Evolutionary conservation across 2,797 vertebrate species (phyloP).

Genomic region (Sebastes baramenuke): DNA sequence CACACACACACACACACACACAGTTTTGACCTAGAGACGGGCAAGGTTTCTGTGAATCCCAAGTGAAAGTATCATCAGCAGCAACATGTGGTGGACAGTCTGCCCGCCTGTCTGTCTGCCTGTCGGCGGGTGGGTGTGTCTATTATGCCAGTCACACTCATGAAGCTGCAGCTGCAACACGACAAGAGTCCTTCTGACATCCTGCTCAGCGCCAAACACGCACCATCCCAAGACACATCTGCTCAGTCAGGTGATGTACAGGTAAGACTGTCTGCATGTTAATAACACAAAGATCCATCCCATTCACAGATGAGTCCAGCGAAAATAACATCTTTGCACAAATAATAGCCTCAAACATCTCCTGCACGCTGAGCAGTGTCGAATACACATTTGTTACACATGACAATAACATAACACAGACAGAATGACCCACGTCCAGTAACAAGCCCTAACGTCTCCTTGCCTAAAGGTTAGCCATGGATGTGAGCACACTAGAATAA

Average conservation of each 20-base stretch:
- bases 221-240: neutral
- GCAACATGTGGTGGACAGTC: conserved; percentile 61
- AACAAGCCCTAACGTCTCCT: neutral
- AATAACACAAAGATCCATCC: neutral
- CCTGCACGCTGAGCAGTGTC: neutral
- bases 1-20: neutral
- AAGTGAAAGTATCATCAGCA: conserved; percentile 22
- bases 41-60: conserved; percentile 17
- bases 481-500: conserved; percentile 12
- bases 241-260: neutral
- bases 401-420: conserved; percentile 16
- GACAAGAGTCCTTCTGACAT: conserved; percentile 30
- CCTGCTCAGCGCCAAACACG: conserved; percentile 1
- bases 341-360: neutral
- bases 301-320: neutral
- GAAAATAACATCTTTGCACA: neutral
- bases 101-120: conserved; percentile 9
- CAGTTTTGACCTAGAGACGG: conserved; percentile 15
- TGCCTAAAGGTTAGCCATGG: neutral
- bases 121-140: conserved; percentile 71
- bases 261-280: neutral
- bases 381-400: neutral
- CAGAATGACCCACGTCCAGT: neutral
- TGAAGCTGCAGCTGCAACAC: conserved; percentile 44
- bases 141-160: conserved; percentile 39